Evolutionary conservation across 2,888 invertebrate genomes (phyloP).

Genomic region (Euproctis similis): DNA sequence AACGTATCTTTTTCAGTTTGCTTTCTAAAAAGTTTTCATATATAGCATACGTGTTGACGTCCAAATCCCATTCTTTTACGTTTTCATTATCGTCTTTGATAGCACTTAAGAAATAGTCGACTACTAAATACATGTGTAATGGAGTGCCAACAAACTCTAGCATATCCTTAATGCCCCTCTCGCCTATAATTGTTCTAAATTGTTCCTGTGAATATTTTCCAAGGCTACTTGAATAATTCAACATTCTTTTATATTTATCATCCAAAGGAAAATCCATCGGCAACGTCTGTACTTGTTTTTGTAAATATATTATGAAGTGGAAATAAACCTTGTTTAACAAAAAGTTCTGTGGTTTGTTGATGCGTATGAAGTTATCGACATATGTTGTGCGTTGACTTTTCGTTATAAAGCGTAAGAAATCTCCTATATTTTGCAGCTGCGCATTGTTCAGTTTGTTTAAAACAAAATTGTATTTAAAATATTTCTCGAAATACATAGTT

Average conservation of each 20-base stretch:
- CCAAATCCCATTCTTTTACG: constrained; percentile 4
- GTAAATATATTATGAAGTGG: neutral
- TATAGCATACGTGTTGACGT: constrained; percentile 6
- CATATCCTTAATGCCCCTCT: neutral
- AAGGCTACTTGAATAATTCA: neutral
- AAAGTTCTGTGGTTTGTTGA: constrained; percentile 1
- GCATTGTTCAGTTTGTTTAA: neutral
- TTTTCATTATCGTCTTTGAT: neutral
- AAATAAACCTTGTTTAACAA: constrained; percentile 1
- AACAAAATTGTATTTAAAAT: neutral
- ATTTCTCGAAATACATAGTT: neutral
- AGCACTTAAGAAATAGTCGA: constrained; percentile 4
- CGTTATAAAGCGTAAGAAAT: neutral
- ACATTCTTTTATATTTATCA: neutral
- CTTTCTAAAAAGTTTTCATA: constrained; percentile 8
- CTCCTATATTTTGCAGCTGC: neutral
- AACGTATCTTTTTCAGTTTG: constrained; percentile 9
- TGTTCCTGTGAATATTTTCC: neutral
- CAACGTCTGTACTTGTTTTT: neutral
- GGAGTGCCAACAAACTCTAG: constrained; percentile 3
- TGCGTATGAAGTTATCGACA: neutral
- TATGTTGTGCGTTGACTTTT: neutral
- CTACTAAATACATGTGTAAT: constrained; percentile 6
- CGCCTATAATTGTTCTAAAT: neutral
- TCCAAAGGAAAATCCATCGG: constrained; percentile 1